phyloP scores from a whole-genome alignment of 2,113 vertebrate genomes.

The Ictidomys tridecemlineatus region DNA sequence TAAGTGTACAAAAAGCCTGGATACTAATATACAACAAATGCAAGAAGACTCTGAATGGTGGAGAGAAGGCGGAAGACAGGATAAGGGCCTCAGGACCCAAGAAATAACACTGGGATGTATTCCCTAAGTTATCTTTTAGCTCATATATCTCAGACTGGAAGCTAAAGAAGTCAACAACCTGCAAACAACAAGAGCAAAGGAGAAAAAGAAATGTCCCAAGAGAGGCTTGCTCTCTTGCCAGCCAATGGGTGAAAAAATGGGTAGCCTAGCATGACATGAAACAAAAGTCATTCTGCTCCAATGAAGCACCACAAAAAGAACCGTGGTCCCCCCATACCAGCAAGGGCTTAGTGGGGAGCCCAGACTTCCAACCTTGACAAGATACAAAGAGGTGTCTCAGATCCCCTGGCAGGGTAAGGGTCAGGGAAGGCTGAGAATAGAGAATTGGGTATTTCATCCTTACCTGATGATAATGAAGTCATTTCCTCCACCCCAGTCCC shows the following conservation, averaged over 20 bases:
- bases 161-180: not conserved
- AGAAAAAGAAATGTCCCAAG: not conserved
- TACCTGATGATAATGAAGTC: not conserved
- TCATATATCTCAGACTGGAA: not conserved
- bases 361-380: not conserved
- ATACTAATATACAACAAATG: constrained; percentile 4
- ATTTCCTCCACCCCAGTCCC: not conserved
- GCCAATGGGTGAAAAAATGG: not conserved
- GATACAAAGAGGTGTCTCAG: not conserved
- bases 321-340: not conserved
- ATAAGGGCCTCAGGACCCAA: not conserved
- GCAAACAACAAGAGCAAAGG: not conserved
- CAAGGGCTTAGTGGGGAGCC: not conserved
- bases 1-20: not conserved
- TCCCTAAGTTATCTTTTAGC: not conserved
- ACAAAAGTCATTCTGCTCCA: not conserved
- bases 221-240: not conserved
- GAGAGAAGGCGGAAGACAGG: not conserved
- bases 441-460: not conserved
- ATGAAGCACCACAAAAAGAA: not conserved
- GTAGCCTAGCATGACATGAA: not conserved
- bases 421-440: not conserved
- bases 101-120: not conserved
- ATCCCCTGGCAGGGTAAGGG: not conserved
- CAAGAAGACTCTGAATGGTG: not conserved